Evolutionary conservation across 2,113 vertebrate genomes (phyloP).

Genomic region (Seriola quinqueradiata): DNA sequence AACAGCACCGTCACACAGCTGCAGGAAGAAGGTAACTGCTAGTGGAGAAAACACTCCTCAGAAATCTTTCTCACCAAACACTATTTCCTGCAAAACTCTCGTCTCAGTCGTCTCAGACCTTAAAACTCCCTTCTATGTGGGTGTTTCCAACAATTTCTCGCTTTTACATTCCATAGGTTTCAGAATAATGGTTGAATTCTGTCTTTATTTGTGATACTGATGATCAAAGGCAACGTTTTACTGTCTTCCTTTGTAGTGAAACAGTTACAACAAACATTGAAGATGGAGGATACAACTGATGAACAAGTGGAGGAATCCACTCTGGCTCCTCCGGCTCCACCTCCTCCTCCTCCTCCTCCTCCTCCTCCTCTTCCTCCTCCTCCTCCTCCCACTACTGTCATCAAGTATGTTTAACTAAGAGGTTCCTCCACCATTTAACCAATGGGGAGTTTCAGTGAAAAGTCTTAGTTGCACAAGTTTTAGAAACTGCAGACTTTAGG

Average conservation of each 20-base stretch:
- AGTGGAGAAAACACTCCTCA: no score
- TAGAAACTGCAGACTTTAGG: background rate
- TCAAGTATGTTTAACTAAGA: slow-evolving; percentile 54
- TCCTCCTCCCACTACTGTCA: slow-evolving; percentile 26
- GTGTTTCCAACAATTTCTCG: no score
- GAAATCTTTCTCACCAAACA: no score
- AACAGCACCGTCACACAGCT: slow-evolving; percentile 56
- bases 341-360: slow-evolving; percentile 61
- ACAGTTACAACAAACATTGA: slow-evolving; percentile 54
- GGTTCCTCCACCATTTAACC: background rate
- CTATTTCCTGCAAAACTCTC: no score
- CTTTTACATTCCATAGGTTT: background rate
- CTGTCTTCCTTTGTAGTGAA: slow-evolving; percentile 60
- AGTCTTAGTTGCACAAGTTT: background rate
- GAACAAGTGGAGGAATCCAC: background rate
- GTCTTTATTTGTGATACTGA: background rate
- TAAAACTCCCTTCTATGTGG: no score
- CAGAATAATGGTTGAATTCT: background rate
- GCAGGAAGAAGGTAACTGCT: slow-evolving; percentile 78
- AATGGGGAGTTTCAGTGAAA: background rate
- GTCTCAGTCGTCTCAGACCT: no score
- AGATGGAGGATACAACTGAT: background rate
- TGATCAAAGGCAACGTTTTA: background rate
- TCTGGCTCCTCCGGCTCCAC: background rate
- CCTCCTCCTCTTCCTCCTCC: slow-evolving; percentile 61